Evolutionary conservation across 2,888 invertebrate species (phyloP).

Genomic region (Chymomyza fuscimana): DNA sequence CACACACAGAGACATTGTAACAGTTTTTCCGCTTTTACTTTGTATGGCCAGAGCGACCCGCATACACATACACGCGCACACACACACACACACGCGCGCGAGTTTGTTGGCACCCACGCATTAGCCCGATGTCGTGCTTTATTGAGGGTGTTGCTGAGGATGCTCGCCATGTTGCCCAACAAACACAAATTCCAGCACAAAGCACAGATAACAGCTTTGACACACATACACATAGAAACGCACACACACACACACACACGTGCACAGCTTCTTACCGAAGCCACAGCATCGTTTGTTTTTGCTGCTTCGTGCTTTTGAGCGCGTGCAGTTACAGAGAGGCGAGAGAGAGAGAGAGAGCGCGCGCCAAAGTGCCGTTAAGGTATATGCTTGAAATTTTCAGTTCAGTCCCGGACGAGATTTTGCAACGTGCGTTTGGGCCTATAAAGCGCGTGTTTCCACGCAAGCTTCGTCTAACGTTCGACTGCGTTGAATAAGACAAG

Average conservation of each 20-base stretch:
- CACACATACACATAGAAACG: slow-evolving; percentile 15
- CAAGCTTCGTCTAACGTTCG: background rate
- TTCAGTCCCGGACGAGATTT: slow-evolving; percentile 79
- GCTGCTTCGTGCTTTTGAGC: background rate
- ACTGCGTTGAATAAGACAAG: slow-evolving; percentile 9
- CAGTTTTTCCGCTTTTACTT: slow-evolving; percentile 56
- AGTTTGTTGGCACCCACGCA: background rate
- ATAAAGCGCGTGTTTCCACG: background rate
- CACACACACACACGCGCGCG: slow-evolving; percentile 19
- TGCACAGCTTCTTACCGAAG: slow-evolving; percentile 40
- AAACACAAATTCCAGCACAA: slow-evolving; percentile 71
- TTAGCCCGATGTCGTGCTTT: slow-evolving; percentile 23
- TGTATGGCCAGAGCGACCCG: slow-evolving; percentile 16
- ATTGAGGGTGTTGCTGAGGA: slow-evolving; percentile 69
- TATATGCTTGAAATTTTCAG: slow-evolving; percentile 63
- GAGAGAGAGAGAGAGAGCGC: slow-evolving; percentile 12
- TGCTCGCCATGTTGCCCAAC: slow-evolving; percentile 69
- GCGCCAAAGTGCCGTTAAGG: slow-evolving; percentile 30
- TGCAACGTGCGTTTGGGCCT: slow-evolving; percentile 63
- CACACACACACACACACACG: slow-evolving; percentile 6
- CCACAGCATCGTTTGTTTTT: background rate
- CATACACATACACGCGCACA: slow-evolving; percentile 24
- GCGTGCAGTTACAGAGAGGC: background rate
- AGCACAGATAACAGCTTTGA: slow-evolving; percentile 58
- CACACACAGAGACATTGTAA: slow-evolving; percentile 37